Evolutionary conservation across 2,888 invertebrate species (phyloP).

Genomic region (Dioctria linearis): DNA sequence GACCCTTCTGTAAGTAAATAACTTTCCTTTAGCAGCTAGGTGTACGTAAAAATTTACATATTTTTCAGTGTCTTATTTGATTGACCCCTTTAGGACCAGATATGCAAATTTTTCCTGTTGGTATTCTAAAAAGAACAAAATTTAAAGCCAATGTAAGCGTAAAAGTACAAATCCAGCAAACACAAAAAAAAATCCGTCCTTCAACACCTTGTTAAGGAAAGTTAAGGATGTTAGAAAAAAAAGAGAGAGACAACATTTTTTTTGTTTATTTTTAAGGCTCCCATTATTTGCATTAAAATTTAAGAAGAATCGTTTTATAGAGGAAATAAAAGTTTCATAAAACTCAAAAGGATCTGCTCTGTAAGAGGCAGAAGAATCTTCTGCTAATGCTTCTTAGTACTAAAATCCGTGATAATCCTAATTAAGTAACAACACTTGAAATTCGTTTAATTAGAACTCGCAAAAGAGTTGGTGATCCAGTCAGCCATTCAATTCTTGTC

Average conservation of each 20-base stretch:
- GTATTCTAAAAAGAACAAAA: conserved; percentile 18
- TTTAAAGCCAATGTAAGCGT: conserved; percentile 15
- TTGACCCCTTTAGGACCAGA: conserved; percentile 38
- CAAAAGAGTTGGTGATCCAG: conserved; percentile 26
- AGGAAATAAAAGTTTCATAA: conserved; percentile 26
- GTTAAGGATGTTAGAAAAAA: conserved; percentile 15
- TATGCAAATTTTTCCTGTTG: conserved; percentile 43
- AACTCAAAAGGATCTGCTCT: not conserved
- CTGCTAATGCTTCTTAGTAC: conserved; percentile 12
- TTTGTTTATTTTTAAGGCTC: not conserved
- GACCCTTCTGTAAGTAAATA: conserved; percentile 43
- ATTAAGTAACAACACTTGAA: conserved; percentile 54
- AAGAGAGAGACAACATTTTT: not conserved
- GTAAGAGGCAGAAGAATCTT: conserved; percentile 6
- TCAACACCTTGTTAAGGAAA: conserved; percentile 34
- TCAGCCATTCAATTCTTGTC: conserved; percentile 19
- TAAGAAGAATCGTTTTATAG: conserved; percentile 20
- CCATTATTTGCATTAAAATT: not conserved
- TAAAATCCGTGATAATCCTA: conserved; percentile 52
- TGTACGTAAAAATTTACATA: conserved; percentile 47
- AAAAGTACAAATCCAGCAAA: conserved; percentile 6
- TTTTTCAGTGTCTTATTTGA: conserved; percentile 52
- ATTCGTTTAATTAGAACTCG: conserved; percentile 41
- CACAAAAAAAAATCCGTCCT: not conserved
- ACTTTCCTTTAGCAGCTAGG: conserved; percentile 21